Base-by-base conservation (phyloP, 2,113 vertebrate species). In the Clarias gariepinus region DNA sequence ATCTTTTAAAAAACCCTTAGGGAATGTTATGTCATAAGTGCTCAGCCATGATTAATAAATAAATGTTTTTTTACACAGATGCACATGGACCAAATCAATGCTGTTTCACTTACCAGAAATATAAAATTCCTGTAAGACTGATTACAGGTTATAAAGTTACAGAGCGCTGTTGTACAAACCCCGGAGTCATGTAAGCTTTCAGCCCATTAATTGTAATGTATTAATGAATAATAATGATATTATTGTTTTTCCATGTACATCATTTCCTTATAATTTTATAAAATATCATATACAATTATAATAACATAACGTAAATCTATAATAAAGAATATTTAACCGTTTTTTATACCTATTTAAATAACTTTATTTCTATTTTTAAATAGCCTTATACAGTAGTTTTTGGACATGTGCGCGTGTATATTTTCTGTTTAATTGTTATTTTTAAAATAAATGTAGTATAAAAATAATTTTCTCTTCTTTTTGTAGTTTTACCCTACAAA, bases 71-170 rank as follows among this genome's bases (percentile, higher is more conserved):
- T 41, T 41, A 63, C 23, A 25, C 61, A 63, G 61, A 25, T 25
- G 61, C 0, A 63, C 9, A 0, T 11, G 23, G 8, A 63, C 61
- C 2, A 63, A 0, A 2, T 1, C 0, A 2, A 25, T 63, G 61
- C 61, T 63, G 61, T 63, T 25, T 63, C n/a, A 66, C 3, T 1
- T 66, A 15, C n/a, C 64, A 15, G n/a, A 28, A 4, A 28, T 0
- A 1, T 28, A 10, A 0, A 28, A 66, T 66, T n/a, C 64, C n/a
- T 66, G 12, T 28, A 13, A 28, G 3, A 28, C 0, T 5, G 25
- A 66, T 66, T 66, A 28, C 64, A 66, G n/a, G 1, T 0, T 66
- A 28, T 66, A 1, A 13, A 66, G 64, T 10, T 28, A 28, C 64
- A 28, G 64, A 5, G 0, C 11, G 0, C 1, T 0, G 1, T 3